Evolutionary conservation across 2,113 vertebrate genomes (phyloP).

Genomic region (Ammodytes marinus): DNA sequence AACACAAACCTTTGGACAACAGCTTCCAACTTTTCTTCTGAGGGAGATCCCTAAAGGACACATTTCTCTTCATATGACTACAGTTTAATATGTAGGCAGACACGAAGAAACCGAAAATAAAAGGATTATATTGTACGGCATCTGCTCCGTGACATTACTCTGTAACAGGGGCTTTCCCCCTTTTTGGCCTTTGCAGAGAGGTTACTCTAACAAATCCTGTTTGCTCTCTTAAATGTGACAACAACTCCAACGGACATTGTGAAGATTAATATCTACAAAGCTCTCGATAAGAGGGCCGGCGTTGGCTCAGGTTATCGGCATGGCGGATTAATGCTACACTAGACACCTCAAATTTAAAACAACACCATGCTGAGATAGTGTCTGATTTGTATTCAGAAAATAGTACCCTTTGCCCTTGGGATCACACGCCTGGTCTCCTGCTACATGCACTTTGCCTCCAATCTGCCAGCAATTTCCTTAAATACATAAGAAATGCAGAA

Average conservation of each 20-base stretch:
- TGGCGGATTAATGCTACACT: slow-evolving; percentile 54
- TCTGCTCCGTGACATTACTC: neutral
- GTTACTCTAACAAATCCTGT: slow-evolving; percentile 16
- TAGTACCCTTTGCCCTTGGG: slow-evolving; percentile 7
- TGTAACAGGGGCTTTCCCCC: neutral
- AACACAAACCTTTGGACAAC: neutral
- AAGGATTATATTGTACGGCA: neutral
- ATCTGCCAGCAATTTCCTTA: slow-evolving; percentile 62
- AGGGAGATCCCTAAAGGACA: neutral
- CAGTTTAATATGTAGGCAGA: neutral
- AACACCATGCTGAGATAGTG: slow-evolving; percentile 1
- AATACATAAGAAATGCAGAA: slow-evolving; percentile 70
- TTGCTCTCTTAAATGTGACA: slow-evolving; percentile 33
- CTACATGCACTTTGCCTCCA: slow-evolving; percentile 57
- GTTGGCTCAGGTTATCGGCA: slow-evolving; percentile 51
- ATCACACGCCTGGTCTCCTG: slow-evolving; percentile 66
- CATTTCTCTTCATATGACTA: neutral
- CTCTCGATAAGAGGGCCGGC: slow-evolving; percentile 27
- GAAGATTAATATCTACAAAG: slow-evolving; percentile 50
- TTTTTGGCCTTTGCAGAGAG: slow-evolving; percentile 4
- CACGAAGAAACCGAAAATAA: neutral
- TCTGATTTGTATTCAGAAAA: slow-evolving; percentile 61
- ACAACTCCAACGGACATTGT: neutral
- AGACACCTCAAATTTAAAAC: slow-evolving; percentile 58
- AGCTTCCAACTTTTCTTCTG: neutral